These are phyloP conservation scores for Saccostrea cuccullata DNA, from an alignment of 1,140 invertebrate species.

Conservation along the genomic window DNA sequence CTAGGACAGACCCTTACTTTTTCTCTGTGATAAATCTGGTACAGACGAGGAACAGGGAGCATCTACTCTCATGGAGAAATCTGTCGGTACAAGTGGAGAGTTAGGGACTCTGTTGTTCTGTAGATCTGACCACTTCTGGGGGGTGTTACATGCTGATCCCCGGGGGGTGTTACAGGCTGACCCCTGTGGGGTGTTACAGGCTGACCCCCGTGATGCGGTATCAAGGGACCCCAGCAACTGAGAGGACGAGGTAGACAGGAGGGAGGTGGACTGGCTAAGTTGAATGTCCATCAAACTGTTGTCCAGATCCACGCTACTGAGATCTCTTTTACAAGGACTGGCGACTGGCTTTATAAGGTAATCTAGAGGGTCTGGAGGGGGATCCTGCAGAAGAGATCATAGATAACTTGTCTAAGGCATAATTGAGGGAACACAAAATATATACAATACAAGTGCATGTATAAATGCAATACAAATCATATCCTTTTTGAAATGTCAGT, in stretches of 20 bases:
- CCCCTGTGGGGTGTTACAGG: not conserved
- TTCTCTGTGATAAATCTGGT: not conserved
- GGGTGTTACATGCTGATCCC: not conserved
- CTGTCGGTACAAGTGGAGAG: not conserved
- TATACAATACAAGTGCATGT: too few species aligned
- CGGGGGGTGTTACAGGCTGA: not conserved
- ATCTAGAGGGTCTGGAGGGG: slow-evolving; percentile 53
- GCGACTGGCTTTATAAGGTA: slow-evolving; percentile 32
- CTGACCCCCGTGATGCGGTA: not conserved
- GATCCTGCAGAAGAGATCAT: too few species aligned
- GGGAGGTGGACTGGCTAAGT: not conserved
- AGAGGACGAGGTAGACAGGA: not conserved
- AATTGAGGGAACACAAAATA: too few species aligned
- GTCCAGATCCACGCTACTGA: not conserved
- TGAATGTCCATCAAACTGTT: not conserved
- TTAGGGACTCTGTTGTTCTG: not conserved
- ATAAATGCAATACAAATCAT: too few species aligned
- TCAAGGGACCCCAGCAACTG: not conserved
- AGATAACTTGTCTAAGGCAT: too few species aligned
- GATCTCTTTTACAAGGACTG: not conserved
- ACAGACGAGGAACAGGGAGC: not conserved
- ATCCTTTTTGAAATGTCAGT: too few species aligned
- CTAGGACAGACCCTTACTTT: not conserved
- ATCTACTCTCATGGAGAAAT: not conserved
- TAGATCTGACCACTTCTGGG: not conserved